Percentiles rank a stretch among this genome's conserved stretches.
phyloP scores from a whole-genome alignment of 2,888 invertebrate species.

The Monochamus alternatus region DNA sequence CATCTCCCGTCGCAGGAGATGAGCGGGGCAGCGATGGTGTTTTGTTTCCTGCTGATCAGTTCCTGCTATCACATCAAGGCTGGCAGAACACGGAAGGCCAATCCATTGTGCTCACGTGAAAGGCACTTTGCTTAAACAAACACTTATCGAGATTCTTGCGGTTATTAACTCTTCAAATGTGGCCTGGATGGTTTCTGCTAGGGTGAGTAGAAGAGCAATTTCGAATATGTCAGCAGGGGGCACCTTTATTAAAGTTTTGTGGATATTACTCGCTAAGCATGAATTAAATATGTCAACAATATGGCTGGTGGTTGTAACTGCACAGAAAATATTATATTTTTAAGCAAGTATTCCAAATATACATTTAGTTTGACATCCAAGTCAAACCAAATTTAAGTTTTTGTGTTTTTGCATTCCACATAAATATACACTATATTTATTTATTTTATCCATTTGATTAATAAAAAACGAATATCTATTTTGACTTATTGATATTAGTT shows the following conservation, averaged over 20 bases:
- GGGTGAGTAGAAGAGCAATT: constrained; percentile 34
- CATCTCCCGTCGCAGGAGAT: constrained; percentile 48
- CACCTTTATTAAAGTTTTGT: constrained; percentile 36
- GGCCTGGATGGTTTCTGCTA: constrained; percentile 44
- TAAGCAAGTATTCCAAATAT: too few species aligned
- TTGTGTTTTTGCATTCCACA: too few species aligned
- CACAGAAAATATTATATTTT: too few species aligned
- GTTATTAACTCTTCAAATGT: constrained; percentile 60
- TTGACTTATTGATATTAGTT: too few species aligned
- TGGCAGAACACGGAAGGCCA: constrained; percentile 48
- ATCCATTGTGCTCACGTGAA: constrained; percentile 52
- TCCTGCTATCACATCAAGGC: constrained; percentile 38
- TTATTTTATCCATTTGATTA: too few species aligned
- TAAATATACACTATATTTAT: too few species aligned
- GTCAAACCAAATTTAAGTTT: too few species aligned
- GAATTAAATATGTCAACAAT: background rate
- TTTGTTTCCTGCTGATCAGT: constrained; percentile 52
- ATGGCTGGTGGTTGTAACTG: too few species aligned
- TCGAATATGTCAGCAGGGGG: constrained; percentile 30
- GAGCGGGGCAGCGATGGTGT: constrained; percentile 47
- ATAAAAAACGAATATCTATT: too few species aligned
- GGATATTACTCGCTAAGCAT: background rate
- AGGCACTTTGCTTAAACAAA: constrained; percentile 57
- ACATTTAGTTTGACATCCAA: too few species aligned
- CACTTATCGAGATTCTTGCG: constrained; percentile 61